Base-by-base conservation (phyloP, 2,888 invertebrate genomes). In the Synergus umbraculus region DNA sequence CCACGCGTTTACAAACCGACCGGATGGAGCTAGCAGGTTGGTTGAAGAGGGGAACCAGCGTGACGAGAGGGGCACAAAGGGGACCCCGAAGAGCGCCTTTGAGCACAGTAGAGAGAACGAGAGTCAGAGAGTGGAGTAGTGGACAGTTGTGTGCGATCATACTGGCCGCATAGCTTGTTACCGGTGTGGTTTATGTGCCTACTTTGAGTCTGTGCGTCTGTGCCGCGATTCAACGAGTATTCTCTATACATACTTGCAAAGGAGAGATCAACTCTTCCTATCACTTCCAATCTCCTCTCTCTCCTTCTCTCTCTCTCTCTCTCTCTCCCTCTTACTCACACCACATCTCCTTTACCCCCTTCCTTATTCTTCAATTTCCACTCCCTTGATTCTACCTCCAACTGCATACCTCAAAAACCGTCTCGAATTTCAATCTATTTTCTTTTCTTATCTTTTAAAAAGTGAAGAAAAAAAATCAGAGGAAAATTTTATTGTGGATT, bases 91-190 rank as follows among this genome's bases (percentile, higher is more conserved):
- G 58, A 76, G 43, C n/a, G 15, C 60, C 76, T 60, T 43, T n/a
- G 44, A 63, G 43, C 43, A 76, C n/a, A 73, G 73, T 18, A 13
- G 67, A 67, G 13, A 5, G 7, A 15, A n/a, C 18, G 65, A 65
- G 22, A 12, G 12, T 5, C 15, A 18, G 66, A 66, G 66, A 66
- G 66, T n/a, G 41, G 66, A 66, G 15, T 64, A 76, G 63, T 60
- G 76, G 63, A 64, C 60, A 76, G 76, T 76, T 63, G 76, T 76
- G 58, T 76, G 76, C 60, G 76, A 76, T 76, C 43, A 76, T 43
- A 76, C 76, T 22, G 63, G 76, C n/a, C 44, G 63, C 22, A 63
- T 46, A 0, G 76, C n/a, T 12, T 76, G 43, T 37, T 43, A 44
- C 76, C 76, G 60, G 54, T 76, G 76, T n/a, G 63, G 22, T 22